A percentile compares a stretch with the other conserved stretches of the same genome.
These are phyloP conservation scores for Nipponia nippon DNA, from an alignment of 2,113 vertebrate species.

Conservation along the genomic window DNA sequence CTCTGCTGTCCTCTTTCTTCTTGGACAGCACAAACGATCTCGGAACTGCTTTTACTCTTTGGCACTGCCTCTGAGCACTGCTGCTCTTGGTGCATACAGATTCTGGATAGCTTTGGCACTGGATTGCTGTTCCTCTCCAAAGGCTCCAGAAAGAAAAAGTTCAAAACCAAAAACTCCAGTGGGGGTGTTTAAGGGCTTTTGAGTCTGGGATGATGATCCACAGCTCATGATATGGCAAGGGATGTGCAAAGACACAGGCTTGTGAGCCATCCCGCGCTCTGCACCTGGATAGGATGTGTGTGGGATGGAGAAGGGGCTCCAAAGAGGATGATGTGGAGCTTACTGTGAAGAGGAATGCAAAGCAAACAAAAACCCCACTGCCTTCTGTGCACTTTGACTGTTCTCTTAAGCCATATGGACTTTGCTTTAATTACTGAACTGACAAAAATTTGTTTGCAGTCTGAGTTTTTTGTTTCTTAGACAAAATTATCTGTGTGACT, in stretches of 20 bases:
- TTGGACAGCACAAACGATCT: neutral
- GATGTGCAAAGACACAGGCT: neutral
- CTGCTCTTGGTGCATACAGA: neutral
- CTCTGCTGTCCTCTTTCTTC: neutral
- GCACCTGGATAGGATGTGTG: conserved; percentile 18
- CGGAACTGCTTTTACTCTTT: neutral
- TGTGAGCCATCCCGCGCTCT: neutral
- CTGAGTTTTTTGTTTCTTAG: conserved; percentile 8
- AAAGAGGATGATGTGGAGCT: neutral
- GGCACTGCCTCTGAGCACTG: neutral
- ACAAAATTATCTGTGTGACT: neutral
- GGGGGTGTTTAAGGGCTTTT: conserved; percentile 47
- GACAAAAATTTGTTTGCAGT: neutral
- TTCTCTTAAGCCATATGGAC: conserved; percentile 73
- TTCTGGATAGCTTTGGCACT: neutral
- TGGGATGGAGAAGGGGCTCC: conserved; percentile 23
- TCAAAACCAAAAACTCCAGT: conserved; percentile 67
- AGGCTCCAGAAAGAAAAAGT: conserved; percentile 5
- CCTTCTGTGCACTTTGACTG: conserved; percentile 66
- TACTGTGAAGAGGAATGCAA: neutral
- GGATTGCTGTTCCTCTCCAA: conserved; percentile 12
- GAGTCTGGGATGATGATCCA: neutral
- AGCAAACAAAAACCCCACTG: neutral
- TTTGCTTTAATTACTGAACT: conserved; percentile 57
- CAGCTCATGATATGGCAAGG: neutral